Percentiles rank a stretch among this genome's conserved stretches.
phyloP scores from a whole-genome alignment of 1,140 invertebrate genomes.

The Drosophila arizonae region DNA sequence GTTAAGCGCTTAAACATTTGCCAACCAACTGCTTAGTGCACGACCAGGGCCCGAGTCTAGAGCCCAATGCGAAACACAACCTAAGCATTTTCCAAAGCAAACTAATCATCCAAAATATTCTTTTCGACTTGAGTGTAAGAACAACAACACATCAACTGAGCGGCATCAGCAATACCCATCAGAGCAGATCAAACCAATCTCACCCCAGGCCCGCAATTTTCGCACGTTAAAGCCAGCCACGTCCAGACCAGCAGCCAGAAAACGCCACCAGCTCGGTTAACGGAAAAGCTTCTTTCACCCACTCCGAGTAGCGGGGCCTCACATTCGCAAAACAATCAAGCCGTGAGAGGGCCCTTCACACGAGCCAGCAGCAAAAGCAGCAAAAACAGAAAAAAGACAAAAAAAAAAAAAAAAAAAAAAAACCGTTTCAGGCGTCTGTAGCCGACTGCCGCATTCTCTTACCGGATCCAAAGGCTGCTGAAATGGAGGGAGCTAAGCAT shows the following conservation, averaged over 20 bases:
- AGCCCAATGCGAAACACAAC: constrained; percentile 15
- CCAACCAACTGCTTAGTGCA: constrained; percentile 13
- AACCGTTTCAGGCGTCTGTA: too few relatives aligned
- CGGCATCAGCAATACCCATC: constrained; percentile 40
- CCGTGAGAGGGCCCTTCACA: neutral
- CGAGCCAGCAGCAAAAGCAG: constrained; percentile 20
- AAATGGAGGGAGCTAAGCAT: too few relatives aligned
- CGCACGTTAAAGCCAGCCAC: constrained; percentile 29
- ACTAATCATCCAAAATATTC: constrained; percentile 43
- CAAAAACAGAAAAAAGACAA: too few relatives aligned
- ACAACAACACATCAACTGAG: constrained; percentile 7
- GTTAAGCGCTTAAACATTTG: constrained; percentile 55
- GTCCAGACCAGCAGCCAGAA: constrained; percentile 21
- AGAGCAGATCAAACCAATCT: constrained; percentile 39
- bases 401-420: too few relatives aligned
- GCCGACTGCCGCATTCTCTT: too few relatives aligned
- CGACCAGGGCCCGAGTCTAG: neutral
- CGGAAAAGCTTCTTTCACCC: constrained; percentile 21
- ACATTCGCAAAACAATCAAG: constrained; percentile 16
- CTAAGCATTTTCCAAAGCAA: constrained; percentile 29
- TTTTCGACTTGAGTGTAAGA: constrained; percentile 8
- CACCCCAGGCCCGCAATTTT: constrained; percentile 38
- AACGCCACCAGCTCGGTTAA: constrained; percentile 16
- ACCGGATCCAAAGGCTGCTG: too few relatives aligned
- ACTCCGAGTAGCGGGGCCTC: constrained; percentile 8